Evolutionary conservation across 2,113 vertebrate genomes (phyloP).

Genomic region (Sinocyclocheilus rhinocerous): DNA sequence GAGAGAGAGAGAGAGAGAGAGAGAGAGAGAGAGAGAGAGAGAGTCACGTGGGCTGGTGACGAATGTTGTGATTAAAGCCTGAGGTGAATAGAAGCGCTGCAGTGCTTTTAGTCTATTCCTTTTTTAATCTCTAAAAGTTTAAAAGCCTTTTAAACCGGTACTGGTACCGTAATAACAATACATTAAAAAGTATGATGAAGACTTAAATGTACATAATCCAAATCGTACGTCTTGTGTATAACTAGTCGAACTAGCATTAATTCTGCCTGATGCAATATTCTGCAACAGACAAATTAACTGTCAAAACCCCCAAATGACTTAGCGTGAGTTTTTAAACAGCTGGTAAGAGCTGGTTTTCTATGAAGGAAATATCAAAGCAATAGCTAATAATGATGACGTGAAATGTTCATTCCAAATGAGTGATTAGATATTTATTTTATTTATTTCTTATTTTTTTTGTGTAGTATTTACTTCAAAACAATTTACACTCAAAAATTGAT

Average conservation of each 20-base stretch:
- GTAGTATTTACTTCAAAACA: too few relatives aligned
- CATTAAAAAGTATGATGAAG: background rate
- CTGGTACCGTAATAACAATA: background rate
- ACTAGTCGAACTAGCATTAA: background rate
- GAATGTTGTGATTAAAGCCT: slow-evolving; percentile 20
- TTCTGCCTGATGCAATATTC: slow-evolving; percentile 53
- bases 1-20: too few relatives aligned
- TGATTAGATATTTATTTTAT: background rate
- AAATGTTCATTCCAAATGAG: background rate
- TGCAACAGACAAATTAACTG: slow-evolving; percentile 37
- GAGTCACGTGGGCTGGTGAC: slow-evolving; percentile 35
- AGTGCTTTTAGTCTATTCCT: background rate
- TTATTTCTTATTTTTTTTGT: too few relatives aligned
- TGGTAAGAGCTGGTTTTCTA: slow-evolving; percentile 18
- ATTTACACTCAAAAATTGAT: too few relatives aligned
- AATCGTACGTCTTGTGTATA: background rate
- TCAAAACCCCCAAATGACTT: slow-evolving; percentile 32
- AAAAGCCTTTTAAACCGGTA: background rate
- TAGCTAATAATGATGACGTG: background rate
- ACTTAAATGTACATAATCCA: background rate
- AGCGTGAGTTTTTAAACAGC: background rate
- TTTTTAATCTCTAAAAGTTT: background rate
- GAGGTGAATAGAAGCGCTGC: background rate
- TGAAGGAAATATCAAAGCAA: background rate
- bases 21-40: background rate